Percentiles rank a stretch among this genome's conserved stretches.
These are phyloP conservation scores for Pectinophora gossypiella DNA, from an alignment of 1,140 invertebrate species.

Conservation along the genomic window DNA sequence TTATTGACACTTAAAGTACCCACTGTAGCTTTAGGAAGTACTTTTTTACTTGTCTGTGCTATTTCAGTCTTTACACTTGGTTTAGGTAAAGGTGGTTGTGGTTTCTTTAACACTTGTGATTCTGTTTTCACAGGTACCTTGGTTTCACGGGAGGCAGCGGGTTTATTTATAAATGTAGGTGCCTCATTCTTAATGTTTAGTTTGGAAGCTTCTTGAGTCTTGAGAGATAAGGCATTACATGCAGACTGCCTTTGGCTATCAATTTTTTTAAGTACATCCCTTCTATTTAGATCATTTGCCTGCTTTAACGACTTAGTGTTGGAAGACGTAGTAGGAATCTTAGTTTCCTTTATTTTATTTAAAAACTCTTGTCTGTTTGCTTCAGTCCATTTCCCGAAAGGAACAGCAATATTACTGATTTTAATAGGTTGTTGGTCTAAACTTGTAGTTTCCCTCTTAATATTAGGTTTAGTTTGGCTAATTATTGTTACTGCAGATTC, in stretches of 20 bases:
- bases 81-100: constrained; percentile 21
- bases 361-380: constrained; percentile 64
- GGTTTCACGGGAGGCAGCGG: constrained; percentile 14
- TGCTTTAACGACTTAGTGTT: constrained; percentile 65
- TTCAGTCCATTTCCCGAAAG: constrained; percentile 67
- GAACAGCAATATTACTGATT: constrained; percentile 48
- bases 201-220: constrained; percentile 25
- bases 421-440: constrained; percentile 41
- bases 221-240: constrained; percentile 35
- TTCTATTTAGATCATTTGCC: constrained; percentile 63
- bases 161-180: constrained; percentile 41
- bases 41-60: constrained; percentile 13
- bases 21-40: constrained; percentile 1
- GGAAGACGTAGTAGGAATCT: constrained; percentile 39
- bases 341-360: constrained; percentile 64
- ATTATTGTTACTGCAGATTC: too few species aligned
- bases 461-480: too few species aligned
- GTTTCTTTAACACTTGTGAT: constrained; percentile 9
- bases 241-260: constrained; percentile 55
- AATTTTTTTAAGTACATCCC: constrained; percentile 62
- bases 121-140: constrained; percentile 21
- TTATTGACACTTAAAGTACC: constrained; percentile 21
- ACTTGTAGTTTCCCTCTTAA: too few species aligned
- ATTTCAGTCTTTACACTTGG: constrained; percentile 18
- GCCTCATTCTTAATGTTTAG: constrained; percentile 37